These are phyloP conservation scores for Lepidurus packardi DNA, from an alignment of 1,140 invertebrate species.

Conservation along the genomic window DNA sequence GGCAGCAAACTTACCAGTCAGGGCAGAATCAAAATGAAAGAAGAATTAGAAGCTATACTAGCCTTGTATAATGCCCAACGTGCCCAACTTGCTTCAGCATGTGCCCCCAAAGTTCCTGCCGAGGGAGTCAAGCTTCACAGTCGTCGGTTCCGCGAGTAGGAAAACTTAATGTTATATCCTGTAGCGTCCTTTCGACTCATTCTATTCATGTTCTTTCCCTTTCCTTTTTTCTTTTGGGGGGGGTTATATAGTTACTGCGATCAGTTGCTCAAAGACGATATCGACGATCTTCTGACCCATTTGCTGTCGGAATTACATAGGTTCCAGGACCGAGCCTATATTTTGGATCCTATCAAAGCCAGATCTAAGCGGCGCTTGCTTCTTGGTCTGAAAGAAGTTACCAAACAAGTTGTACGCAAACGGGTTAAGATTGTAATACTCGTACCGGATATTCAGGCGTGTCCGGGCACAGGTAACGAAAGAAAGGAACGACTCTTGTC, in stretches of 20 bases:
- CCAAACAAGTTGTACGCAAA: constrained; percentile 49
- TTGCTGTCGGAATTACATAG: constrained; percentile 48
- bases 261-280: constrained; percentile 35
- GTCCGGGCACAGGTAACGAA: constrained; percentile 23
- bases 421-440: constrained; percentile 50
- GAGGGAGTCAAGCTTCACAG: not conserved
- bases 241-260: constrained; percentile 29
- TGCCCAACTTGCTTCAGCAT: not conserved
- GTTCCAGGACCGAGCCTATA: constrained; percentile 50
- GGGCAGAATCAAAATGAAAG: not conserved
- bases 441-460: constrained; percentile 43
- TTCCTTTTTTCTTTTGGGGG: not conserved
- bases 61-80: not conserved
- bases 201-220: not conserved
- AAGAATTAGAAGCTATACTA: not conserved
- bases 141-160: not conserved
- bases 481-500: too few species aligned
- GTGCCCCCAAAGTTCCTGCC: not conserved
- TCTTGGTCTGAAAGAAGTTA: constrained; percentile 50
- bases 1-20: constrained; percentile 2
- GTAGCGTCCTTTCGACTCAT: not conserved
- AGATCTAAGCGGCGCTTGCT: constrained; percentile 46
- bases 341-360: constrained; percentile 50
- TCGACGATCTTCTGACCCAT: constrained; percentile 28
- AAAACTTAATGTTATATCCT: not conserved